Evolutionary conservation across 2,113 vertebrate species (phyloP), one percentile per base, ranked within the genome.

Genomic region (Cercocebus atys): DNA sequence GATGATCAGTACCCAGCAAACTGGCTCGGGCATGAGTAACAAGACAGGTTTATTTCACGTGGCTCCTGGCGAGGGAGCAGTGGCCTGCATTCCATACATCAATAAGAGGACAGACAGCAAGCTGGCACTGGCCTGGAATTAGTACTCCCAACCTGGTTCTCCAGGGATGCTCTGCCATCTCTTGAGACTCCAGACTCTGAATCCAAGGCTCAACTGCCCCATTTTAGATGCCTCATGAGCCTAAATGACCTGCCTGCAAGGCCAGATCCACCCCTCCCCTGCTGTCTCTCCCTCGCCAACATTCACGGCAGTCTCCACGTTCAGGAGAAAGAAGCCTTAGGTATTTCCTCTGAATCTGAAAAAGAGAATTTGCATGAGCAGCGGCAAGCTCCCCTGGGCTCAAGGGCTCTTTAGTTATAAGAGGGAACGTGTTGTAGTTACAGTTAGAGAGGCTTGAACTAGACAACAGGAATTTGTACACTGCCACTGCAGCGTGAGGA

Each of bases 11-110:
- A 79, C 76, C 88, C 72, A 88, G 85, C 9, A 82, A 72, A 78
- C 94, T 96, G 96, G 50, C 45, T 13, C 57, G 81, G 45, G 50
- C 18, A 7, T 92, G 73, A 94, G 52, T n/a, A 93, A 75, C 2
- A 16, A 91, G 82, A 73, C 93, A 94, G 79, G 72, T 95, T 66
- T 84, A 57, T 45, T 92, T 86, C 83, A 30, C 40, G 73, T 66
- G 73, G 82, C 78, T 96, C 47, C 94, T 96, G 85, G 88, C 64
- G 95, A 22, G 66, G 78, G 38, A 94, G 47, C 6, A 27, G 94
- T 78, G 52, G 59, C 91, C 94, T 93, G 68, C 72, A 86, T 92
- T 78, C 75, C 81, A 79, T 61, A 85, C 66, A 20, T 95, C 86
- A 83, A 10, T 40, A 70, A 75, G 45, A 88, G 59, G 57, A 82